A percentile compares a stretch with the other conserved stretches of the same genome.
phyloP scores from a whole-genome alignment of 2,113 vertebrate genomes.

The Spilogale gracilis region DNA sequence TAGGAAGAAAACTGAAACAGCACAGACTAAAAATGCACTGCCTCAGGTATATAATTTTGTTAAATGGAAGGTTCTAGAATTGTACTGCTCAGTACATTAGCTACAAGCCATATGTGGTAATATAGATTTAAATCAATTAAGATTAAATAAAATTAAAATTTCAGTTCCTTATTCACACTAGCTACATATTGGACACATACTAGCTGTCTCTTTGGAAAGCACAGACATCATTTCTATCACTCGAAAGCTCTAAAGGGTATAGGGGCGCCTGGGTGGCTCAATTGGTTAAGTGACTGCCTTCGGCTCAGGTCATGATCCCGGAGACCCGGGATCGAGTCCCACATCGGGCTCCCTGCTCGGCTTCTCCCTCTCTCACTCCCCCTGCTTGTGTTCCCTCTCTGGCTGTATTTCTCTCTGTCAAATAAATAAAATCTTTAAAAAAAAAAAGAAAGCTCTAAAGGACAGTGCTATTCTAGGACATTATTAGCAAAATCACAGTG shows the following conservation, averaged over 20 bases:
- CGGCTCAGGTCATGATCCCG: too few species aligned
- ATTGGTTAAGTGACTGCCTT: too few species aligned
- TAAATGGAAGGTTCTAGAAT: neutral
- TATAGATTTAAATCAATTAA: slow-evolving; percentile 28
- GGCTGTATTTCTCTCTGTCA: too few species aligned
- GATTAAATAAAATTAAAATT: neutral
- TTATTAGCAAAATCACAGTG: neutral
- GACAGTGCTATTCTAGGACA: neutral
- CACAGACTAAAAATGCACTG: neutral
- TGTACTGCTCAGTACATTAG: neutral
- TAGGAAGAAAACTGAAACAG: neutral
- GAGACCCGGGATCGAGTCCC: too few species aligned
- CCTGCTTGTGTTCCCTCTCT: too few species aligned
- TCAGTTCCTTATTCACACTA: slow-evolving; percentile 18
- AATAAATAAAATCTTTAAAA: too few species aligned
- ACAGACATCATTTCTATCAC: neutral
- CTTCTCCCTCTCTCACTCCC: too few species aligned
- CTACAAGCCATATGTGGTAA: neutral
- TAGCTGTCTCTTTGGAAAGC: neutral
- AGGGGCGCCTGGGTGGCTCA: too few species aligned
- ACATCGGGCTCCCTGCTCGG: too few species aligned
- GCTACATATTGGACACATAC: neutral
- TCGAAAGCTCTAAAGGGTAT: neutral
- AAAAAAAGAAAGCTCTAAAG: neutral
- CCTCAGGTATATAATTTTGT: neutral